Evolutionary conservation across 2,888 invertebrate species (phyloP), one percentile per base, ranked within the genome.

Genomic region (Lacanobia oleracea): DNA sequence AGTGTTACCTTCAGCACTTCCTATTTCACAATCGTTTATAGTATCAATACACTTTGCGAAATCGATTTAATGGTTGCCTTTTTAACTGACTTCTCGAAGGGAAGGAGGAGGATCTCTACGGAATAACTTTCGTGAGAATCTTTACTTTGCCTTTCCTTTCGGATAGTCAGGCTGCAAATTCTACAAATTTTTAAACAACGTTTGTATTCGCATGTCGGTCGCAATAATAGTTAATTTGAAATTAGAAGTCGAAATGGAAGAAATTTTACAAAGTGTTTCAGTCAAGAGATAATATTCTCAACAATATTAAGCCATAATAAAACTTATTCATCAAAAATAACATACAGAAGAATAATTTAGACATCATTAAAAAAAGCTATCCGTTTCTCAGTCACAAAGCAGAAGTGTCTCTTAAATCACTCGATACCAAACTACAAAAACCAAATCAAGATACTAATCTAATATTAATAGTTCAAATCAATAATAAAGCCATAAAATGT

Each of bases 1-100:
- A 88, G 92, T 92, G 90, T 94, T 94, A 94, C 92, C 89, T 82
- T 89, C 88, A 87, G 88, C 91, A 92, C 91, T 93, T 93, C 94
- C 94, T 92, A 93, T 92, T 93, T 91, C 92, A 89, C 90, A 92
- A 92, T 82, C 67, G 75, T 77, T 83, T 82, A 72, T 72, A 82
- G 72, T 81, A 86, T 81, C 75, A 73, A 77, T 84, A 83, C 64
- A 63, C 56, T 78, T 63, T 6, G 51, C n/a, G 14, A 56, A 50
- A 64, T 48, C 59, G 37, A 9, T 68, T 53, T 16, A 67, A 64
- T 40, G 6, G 33, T 56, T n/a, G 1, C 2, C 5, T 56, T 33
- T 18, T n/a, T n/a, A n/a, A n/a, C n/a, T n/a, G n/a, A n/a, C n/a
- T n/a, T n/a, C n/a, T n/a, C n/a, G n/a, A n/a, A n/a, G n/a, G n/a